These are phyloP conservation scores for Neomicropteryx cornuta DNA, from an alignment of 1,140 invertebrate species.

Conservation along the genomic window DNA sequence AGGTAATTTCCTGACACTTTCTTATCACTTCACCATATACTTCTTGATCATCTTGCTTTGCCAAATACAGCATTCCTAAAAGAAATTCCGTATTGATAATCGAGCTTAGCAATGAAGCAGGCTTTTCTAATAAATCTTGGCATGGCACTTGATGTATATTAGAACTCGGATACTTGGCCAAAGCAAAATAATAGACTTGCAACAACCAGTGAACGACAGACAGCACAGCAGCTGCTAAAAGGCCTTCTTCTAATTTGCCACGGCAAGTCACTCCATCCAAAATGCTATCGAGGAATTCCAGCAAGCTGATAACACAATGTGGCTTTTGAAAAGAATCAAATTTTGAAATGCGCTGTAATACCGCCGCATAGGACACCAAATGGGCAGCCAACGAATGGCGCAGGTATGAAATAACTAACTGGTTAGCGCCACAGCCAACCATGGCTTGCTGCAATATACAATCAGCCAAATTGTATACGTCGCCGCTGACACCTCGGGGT, in stretches of 20 bases:
- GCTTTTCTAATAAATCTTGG: conserved; percentile 56
- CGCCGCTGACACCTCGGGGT: conserved; percentile 76
- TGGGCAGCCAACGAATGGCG: conserved; percentile 85
- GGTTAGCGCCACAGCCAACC: conserved; percentile 83
- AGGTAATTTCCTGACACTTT: conserved; percentile 61
- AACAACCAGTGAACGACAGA: conserved; percentile 72
- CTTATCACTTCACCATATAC: conserved; percentile 56
- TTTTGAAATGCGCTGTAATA: conserved; percentile 77
- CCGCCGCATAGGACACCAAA: conserved; percentile 81
- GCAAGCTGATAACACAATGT: conserved; percentile 73
- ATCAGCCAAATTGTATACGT: conserved; percentile 85
- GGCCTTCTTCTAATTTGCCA: conserved; percentile 72
- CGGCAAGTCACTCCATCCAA: conserved; percentile 54
- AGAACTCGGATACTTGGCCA: conserved; percentile 34
- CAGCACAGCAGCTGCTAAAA: conserved; percentile 61
- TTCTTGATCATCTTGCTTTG: conserved; percentile 59
- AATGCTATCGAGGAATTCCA: conserved; percentile 78
- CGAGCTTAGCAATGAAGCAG: conserved; percentile 53
- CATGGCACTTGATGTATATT: conserved; percentile 36
- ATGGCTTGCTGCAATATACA: conserved; percentile 88
- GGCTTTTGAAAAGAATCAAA: conserved; percentile 82
- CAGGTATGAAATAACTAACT: conserved; percentile 81
- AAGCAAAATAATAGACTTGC: conserved; percentile 58
- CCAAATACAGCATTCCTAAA: conserved; percentile 72
- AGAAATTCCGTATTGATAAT: conserved; percentile 65